phyloP scores from a whole-genome alignment of 2,888 invertebrate species.

The Calliscelio sp. region DNA sequence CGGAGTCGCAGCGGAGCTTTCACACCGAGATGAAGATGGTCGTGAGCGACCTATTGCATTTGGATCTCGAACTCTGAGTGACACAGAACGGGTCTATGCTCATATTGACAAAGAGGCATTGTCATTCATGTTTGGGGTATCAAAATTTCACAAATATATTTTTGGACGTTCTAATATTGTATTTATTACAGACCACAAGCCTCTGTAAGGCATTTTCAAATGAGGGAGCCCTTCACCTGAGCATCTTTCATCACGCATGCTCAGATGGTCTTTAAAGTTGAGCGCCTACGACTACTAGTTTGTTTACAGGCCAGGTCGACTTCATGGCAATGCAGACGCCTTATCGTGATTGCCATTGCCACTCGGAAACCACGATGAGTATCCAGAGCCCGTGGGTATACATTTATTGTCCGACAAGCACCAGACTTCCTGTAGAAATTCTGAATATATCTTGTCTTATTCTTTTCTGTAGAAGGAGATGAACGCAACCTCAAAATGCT shows the following conservation, averaged over 20 bases:
- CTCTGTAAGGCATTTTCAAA: slow-evolving; percentile 13
- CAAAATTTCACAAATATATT: slow-evolving; percentile 21
- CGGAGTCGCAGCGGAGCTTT: slow-evolving; percentile 7
- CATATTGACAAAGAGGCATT: slow-evolving; percentile 22
- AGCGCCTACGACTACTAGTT: slow-evolving; percentile 18
- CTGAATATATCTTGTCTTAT: no score
- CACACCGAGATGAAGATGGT: background rate
- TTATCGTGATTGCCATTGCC: slow-evolving; percentile 10
- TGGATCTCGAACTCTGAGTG: background rate
- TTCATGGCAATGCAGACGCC: slow-evolving; percentile 18
- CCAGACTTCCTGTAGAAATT: no score
- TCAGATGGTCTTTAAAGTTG: slow-evolving; percentile 13
- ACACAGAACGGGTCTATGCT: slow-evolving; percentile 4
- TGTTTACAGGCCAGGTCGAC: background rate
- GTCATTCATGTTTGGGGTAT: slow-evolving; percentile 12
- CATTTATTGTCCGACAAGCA: no score
- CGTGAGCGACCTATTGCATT: slow-evolving; percentile 6
- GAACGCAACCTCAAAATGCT: no score
- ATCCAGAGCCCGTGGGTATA: background rate
- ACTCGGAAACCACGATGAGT: background rate
- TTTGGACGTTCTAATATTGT: slow-evolving; percentile 6
- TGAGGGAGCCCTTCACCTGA: no score
- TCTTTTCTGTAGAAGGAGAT: no score
- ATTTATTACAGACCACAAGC: slow-evolving; percentile 26
- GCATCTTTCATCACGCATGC: slow-evolving; percentile 18